Base-by-base conservation (phyloP, 2,888 invertebrate genomes). In the Ornithoptera alexandrae region DNA sequence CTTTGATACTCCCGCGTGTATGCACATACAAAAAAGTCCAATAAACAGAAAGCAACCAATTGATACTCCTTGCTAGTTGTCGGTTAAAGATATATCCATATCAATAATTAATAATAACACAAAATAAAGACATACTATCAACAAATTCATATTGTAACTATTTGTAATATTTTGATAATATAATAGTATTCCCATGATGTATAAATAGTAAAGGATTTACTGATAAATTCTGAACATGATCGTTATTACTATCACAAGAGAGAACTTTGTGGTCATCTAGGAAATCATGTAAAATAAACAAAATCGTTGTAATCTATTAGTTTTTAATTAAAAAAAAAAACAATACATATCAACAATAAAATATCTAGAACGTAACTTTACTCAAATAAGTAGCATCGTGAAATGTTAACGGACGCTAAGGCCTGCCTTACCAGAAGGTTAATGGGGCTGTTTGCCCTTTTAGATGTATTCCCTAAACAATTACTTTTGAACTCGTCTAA, bases 401-500 rank as follows among this genome's bases (percentile, higher is more conserved):
- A 64, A 68, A 64, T 64, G 59, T 68, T 68, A 64, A 60, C 63
- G 50, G 15, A 53, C 59, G 39, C 59, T 30, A 60, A 68, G 63
- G 59, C 63, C 64, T 64, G 46, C 64, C 60, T 64, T 64, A 64
- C 64, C 63, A 64, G 64, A 68, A 68, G 68, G 64, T 42, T 64
- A 68, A 68, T 68, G 60, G 64, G 36, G 53, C 60, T 39, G 60
- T 68, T 68, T 68, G 64, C 63, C 64, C 64, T 68, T 62, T 68
- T 68, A 64, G 53, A 64, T 60, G 64, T 69, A 69, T 69, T 69
- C 68, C 64, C 68, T 30, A 59, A 69, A 65, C 61, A 69, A 65
- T 69, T 56, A 69, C 59, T 69, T 65, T 69, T 65, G 39, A 69
- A 69, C 56, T 60, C 30, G 20, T 64, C 58, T 61, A 1, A n/a